Evolutionary conservation across 2,888 invertebrate genomes (phyloP).

Genomic region (Halocaridina rubra): DNA sequence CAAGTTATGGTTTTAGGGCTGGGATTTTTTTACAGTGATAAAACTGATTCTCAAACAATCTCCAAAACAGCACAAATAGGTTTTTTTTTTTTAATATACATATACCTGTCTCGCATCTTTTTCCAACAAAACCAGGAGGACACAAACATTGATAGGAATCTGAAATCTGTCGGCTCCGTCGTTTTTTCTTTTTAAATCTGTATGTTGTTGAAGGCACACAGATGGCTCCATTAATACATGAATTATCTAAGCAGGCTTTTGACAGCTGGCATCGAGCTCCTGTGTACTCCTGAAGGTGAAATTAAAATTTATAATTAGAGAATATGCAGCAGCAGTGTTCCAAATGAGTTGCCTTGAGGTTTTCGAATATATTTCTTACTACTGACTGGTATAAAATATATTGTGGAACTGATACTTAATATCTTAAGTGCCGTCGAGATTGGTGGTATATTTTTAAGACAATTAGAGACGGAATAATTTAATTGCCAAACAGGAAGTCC

Average conservation of each 20-base stretch:
- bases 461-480: too few relatives aligned
- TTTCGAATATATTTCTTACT: too few relatives aligned
- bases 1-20: too few relatives aligned
- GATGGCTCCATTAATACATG: slow-evolving; percentile 31
- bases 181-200: background rate
- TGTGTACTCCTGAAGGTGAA: slow-evolving; percentile 76
- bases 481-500: too few relatives aligned
- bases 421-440: too few relatives aligned
- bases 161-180: background rate
- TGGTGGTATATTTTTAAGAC: too few relatives aligned
- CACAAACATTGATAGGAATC: slow-evolving; percentile 44
- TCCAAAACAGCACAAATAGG: background rate
- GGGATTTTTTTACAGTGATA: too few relatives aligned
- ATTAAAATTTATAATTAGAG: background rate
- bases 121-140: slow-evolving; percentile 36
- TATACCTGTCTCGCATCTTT: slow-evolving; percentile 21
- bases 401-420: too few relatives aligned
- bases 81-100: background rate
- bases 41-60: background rate
- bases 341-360: background rate
- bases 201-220: slow-evolving; percentile 6
- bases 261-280: slow-evolving; percentile 77
- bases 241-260: slow-evolving; percentile 64
- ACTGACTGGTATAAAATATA: too few relatives aligned
- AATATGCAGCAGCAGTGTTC: background rate